Base-by-base conservation (phyloP, 2,113 vertebrate genomes). In the Odontesthes bonariensis region DNA sequence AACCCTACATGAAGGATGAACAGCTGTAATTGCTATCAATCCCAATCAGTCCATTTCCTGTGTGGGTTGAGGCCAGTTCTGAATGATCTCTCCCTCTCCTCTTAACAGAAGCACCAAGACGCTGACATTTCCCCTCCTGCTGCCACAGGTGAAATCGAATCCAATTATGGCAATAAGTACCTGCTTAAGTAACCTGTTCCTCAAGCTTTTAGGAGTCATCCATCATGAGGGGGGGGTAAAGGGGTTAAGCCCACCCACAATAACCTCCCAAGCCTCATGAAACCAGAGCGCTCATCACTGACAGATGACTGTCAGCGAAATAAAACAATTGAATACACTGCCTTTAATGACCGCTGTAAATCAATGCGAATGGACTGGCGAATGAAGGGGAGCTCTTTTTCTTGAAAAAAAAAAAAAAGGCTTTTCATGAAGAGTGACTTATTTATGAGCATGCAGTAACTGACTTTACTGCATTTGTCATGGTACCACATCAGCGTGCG, bases 121-220 rank as follows among this genome's bases (percentile, higher is more conserved):
- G 33, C 40, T 56, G 71, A 61, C 72, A 71, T 73, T 19, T 83
- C 44, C 40, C 51, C 13, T 49, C 64, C 56, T 8, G 57, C 75
- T 8, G 44, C 79, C 68, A 72, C 72, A 83, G 77, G 75, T 89
- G 78, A 81, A 84, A 90, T 89, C 80, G 75, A 92, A 88, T 84
- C 78, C 86, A 90, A 90, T 91, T 82, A 88, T 10, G 7, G 75
- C 79, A 67, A 76, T 88, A 90, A 90, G 84, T 86, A 88, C 85
- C 88, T 80, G 77, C 60, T 86, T 88, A 84, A 89, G 87, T 79
- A 89, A 83, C 82, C 75, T 58, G 81, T 52, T 88, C 68, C 63
- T 70, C 23, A 19, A 65, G 60, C 53, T 77, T 80, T 19, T 58
- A 57, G 54, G 68, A 76, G 58, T 81, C 73, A 83, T 88, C 79